Base-by-base conservation (phyloP, 2,113 vertebrate genomes). In the Porphyrio hochstetteri region DNA sequence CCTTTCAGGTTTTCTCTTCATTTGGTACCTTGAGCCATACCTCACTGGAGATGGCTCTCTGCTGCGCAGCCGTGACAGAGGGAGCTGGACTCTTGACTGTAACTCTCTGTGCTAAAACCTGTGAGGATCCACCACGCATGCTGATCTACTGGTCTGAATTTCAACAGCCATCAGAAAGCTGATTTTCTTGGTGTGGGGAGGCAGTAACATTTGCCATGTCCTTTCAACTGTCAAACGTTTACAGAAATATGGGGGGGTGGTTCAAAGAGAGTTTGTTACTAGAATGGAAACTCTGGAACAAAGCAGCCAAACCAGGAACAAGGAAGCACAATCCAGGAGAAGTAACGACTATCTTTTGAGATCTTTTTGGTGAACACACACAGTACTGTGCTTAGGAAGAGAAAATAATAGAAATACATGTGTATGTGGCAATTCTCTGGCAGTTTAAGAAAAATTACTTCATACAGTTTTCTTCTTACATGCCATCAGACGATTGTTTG, bases 401-500 rank as follows among this genome's bases (percentile, higher is more conserved):
- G 60, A 64, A 59, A 64, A 29, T 17, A 55, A 31, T 10, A 17
- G 13, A 29, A 29, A 29, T 27, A 1, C n/a, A 84, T 9, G 13
- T 63, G 6, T 44, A 81, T 92, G 88, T 93, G 81, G 82, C 82
- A 92, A 86, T 75, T 96, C 81, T 31, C 64, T 82, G 81, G 82
- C 84, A 91, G 95, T 61, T 84, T 78, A 91, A 90, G 93, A 88
- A 64, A 81, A 76, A 91, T 95, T 79, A 85, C 90, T 93, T 96
- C 87, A 91, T 96, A 79, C 77, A 92, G 86, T 91, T 97, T 97
- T 95, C 86, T 93, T 94, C 94, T 95, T 93, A 88, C 71, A 60
- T 91, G 91, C 84, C 84, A 84, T 90, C 94, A 97, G 94, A 96
- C 95, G 96, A 87, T 96, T 31, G 86, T 72, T 80, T 56, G 87